A percentile compares a stretch with the other conserved stretches of the same genome.
Conservation (phyloP, 2,797 vertebrate species). For the Arctocebus calabarensis region DNA sequence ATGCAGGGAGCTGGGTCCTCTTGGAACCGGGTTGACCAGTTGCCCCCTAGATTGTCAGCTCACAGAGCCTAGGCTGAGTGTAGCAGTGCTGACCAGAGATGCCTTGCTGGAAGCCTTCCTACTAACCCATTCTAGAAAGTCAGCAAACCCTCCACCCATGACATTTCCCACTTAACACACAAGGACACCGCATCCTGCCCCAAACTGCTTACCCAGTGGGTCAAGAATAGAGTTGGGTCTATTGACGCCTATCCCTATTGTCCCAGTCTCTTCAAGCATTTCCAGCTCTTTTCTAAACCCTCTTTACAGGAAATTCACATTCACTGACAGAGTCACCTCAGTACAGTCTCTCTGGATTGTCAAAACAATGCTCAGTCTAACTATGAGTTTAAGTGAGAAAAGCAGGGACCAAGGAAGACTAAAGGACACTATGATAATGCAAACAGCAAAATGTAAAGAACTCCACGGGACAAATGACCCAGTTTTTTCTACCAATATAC, state of each 20-base stretch:
- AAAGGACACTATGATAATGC: not conserved
- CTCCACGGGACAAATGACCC: not conserved
- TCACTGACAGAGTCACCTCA: not conserved
- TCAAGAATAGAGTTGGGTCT: not conserved
- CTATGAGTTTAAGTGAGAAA: not conserved
- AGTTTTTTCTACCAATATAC: not conserved
- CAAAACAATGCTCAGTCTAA: not conserved
- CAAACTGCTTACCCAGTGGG: rapidly evolving
- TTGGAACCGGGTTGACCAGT: not conserved
- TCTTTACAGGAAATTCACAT: not conserved
- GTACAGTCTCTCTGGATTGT: not conserved
- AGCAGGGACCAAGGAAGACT: not conserved
- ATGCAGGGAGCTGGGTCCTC: not conserved
- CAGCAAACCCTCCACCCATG: not conserved
- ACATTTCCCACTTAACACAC: not conserved
- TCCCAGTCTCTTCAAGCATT: not conserved
- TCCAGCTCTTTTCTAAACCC: not conserved
- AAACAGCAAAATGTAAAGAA: not conserved
- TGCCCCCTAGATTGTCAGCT: not conserved
- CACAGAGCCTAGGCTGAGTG: not conserved
- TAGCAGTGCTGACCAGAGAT: rapidly evolving
- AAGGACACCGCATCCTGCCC: not conserved
- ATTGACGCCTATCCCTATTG: rapidly evolving
- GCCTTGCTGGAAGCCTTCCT: not conserved
- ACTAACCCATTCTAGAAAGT: not conserved